phyloP scores from a whole-genome alignment of 1,140 invertebrate genomes.

The Drosophila elegans region DNA sequence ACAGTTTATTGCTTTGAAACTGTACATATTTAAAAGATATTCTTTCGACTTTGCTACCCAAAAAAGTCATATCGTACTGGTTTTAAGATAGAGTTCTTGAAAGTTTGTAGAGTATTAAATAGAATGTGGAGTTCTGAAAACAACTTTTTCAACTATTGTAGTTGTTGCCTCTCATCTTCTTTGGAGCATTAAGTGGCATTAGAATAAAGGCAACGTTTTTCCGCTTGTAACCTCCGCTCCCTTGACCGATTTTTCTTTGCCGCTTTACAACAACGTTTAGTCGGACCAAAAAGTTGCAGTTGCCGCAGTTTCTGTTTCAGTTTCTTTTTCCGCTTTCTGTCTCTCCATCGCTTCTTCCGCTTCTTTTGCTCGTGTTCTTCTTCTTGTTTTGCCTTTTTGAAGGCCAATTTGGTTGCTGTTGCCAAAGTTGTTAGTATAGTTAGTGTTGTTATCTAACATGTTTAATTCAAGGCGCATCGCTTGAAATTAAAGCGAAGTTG shows the following conservation, averaged over 20 bases:
- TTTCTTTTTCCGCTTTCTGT: conserved; percentile 5
- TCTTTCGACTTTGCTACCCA: no score
- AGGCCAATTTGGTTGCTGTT: conserved; percentile 43
- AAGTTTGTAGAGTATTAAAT: not conserved
- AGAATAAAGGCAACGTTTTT: conserved; percentile 75
- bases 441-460: conserved; percentile 78
- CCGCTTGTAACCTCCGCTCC: conserved; percentile 40
- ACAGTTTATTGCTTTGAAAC: no score
- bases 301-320: conserved; percentile 35
- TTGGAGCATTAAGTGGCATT: conserved; percentile 66
- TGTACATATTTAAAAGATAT: no score
- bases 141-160: not conserved
- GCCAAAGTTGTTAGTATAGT: conserved; percentile 28
- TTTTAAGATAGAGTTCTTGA: not conserved
- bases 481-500: conserved; percentile 68
- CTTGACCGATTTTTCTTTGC: conserved; percentile 20
- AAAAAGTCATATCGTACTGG: no score
- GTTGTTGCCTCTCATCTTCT: conserved; percentile 42
- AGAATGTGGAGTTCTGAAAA: not conserved
- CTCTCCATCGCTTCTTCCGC: not conserved
- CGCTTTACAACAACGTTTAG: conserved; percentile 65
- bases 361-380: conserved; percentile 38
- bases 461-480: conserved; percentile 78
- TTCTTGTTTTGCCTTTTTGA: conserved; percentile 33
- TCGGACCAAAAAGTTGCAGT: conserved; percentile 66